Base-by-base conservation (phyloP, 2,113 vertebrate species). In the Helogale parvula region DNA sequence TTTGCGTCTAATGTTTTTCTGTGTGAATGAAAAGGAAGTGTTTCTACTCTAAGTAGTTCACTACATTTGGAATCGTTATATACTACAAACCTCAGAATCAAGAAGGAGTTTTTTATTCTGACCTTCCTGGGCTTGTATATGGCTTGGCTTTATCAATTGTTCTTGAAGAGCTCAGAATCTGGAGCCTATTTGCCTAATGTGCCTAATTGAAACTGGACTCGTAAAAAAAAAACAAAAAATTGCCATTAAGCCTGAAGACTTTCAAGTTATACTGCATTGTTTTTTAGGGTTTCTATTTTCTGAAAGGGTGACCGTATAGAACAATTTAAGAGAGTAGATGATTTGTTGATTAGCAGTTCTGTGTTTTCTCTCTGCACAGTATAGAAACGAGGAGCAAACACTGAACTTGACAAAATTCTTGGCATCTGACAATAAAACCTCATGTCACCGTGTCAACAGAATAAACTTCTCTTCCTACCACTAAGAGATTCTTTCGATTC, bases 101-200 rank as follows among this genome's bases (percentile, higher is more conserved):
- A 69, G n/a, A 71, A 68, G 15, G 47, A 88, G 54, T 69, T 96
- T 88, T 93, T 54, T 38, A 79, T 72, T 94, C 11, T 94, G 41
- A 94, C 9, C 23, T 83, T 71, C 68, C 13, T 77, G 50, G 45
- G 10, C 31, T 66, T 50, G 12, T 47, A 27, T 76, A 68, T 69
- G 7, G 35, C 0, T 83, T 77, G 31, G 29, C 2, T 79, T 85
- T 80, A 33, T 92, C 35, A 79, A 4, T 50, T 80, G 17, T 60
- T 77, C 31, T 79, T 54, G 14, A 85, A 81, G 83, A 68, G 21
- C 16, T 85, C 47, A 72, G 3, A 74, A 66, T 50, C 47, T 80
- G 7, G 29, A 92, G 76, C 5, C 4, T 47, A 68, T 50, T 60
- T 84, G 14, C 50, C 19, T 54, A 31, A n/a, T n/a, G 4, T 68